Conservation (phyloP, 2,797 vertebrate species). For the Pseudotriccus pelzelni region DNA sequence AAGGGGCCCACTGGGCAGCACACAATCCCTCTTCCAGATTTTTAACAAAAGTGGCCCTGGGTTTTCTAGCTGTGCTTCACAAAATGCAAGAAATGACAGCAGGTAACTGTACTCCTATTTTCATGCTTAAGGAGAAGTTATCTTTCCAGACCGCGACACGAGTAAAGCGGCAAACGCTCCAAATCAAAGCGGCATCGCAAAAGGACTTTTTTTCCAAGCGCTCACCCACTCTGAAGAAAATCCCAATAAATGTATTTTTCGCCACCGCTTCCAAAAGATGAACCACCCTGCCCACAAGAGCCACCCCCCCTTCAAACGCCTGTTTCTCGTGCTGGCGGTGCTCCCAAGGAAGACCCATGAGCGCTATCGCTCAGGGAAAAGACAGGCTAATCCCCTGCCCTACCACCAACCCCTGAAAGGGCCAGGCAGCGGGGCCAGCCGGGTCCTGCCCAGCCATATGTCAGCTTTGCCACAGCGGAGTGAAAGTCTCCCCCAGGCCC, state of each 20-base stretch:
- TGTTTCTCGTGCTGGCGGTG: not conserved
- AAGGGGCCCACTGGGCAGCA: not conserved
- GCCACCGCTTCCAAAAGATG: not conserved
- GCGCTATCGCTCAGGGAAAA: not conserved
- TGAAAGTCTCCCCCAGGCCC: not conserved
- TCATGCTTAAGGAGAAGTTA: not conserved
- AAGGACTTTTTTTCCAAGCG: not conserved
- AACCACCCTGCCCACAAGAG: not conserved
- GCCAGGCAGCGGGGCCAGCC: constrained; percentile 19
- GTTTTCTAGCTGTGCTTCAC: constrained; percentile 23
- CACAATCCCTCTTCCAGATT: not conserved
- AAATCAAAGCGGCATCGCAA: not conserved
- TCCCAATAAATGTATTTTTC: not conserved
- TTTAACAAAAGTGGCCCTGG: not conserved
- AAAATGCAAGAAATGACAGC: constrained; percentile 4
- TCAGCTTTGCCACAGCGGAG: not conserved
- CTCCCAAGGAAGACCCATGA: not conserved
- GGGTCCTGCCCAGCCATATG: constrained; percentile 62
- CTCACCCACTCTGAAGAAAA: not conserved
- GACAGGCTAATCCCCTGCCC: not conserved
- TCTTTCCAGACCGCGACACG: not conserved
- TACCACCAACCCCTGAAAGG: constrained; percentile 4
- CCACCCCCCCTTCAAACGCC: not conserved
- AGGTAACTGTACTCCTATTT: constrained; percentile 6
- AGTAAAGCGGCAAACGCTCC: not conserved